These are phyloP conservation scores for Hydrozoanthus tunicans DNA, from an alignment of 64 coral and sea anemone species.

Conservation along the genomic window DNA sequence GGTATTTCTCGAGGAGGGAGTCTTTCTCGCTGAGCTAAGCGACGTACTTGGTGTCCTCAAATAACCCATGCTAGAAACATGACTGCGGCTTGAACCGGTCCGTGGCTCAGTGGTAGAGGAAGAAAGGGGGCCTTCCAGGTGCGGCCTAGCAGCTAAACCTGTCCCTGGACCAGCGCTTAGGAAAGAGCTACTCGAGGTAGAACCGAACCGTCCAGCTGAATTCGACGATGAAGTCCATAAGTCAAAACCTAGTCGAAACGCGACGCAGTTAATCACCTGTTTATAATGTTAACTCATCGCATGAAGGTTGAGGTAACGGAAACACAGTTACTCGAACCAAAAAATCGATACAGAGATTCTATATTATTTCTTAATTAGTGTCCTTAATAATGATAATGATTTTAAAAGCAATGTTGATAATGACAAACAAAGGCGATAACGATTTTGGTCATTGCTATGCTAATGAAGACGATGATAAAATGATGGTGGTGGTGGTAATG, in stretches of 20 bases:
- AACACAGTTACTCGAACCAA: no score
- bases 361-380: no score
- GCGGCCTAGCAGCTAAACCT: constrained; percentile 40
- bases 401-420: no score
- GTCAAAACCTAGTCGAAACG: constrained; percentile 51
- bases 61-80: constrained; percentile 50
- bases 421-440: no score
- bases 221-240: constrained; percentile 62
- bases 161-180: constrained; percentile 49
- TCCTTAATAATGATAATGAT: no score
- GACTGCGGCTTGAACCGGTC: constrained; percentile 44
- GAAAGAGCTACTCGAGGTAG: constrained; percentile 64
- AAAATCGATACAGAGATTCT: no score
- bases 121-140: neutral
- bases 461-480: no score
- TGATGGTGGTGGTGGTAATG: no score
- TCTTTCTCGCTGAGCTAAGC: constrained; percentile 44
- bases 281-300: no score
- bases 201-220: constrained; percentile 7
- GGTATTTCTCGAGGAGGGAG: constrained; percentile 74
- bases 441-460: no score
- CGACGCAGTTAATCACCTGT: no score
- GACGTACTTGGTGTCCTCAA: constrained; percentile 36
- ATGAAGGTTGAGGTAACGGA: no score
- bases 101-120: constrained; percentile 31